Evolutionary conservation across 2,888 invertebrate species (phyloP).

Genomic region (Callimorpha dominula): DNA sequence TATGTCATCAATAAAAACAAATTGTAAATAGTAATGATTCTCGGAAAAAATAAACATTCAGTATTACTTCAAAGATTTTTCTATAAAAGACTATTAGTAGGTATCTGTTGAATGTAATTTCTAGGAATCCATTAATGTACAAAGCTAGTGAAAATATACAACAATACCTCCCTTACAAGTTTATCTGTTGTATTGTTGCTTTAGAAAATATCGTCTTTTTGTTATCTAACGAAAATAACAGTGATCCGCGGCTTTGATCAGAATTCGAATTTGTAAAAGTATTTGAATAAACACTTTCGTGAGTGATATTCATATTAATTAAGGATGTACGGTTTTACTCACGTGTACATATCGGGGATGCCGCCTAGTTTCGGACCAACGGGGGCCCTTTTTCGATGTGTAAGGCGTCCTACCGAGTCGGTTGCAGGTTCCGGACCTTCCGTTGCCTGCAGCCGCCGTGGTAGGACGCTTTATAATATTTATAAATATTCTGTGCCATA

Average conservation of each 20-base stretch:
- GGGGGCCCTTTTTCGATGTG: too few species aligned
- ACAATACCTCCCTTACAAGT: not conserved
- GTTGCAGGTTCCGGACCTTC: too few species aligned
- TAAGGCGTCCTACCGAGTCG: too few species aligned
- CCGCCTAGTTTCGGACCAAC: too few species aligned
- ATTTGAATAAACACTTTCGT: too few species aligned
- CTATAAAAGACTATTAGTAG: not conserved
- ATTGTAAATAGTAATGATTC: not conserved
- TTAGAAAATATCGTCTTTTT: not conserved
- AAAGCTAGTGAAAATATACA: not conserved
- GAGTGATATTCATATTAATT: too few species aligned
- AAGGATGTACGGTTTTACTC: too few species aligned
- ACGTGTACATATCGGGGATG: too few species aligned
- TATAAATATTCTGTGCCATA: too few species aligned
- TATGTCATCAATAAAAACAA: too few species aligned
- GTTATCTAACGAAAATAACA: not conserved
- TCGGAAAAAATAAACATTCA: not conserved
- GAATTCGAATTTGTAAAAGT: not conserved
- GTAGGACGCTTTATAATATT: too few species aligned
- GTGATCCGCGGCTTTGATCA: not conserved
- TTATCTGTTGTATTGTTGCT: not conserved
- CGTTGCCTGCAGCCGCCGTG: too few species aligned
- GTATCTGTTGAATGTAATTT: not conserved
- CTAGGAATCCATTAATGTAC: not conserved
- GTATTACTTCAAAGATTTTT: not conserved